Conservation (phyloP, 2,888 invertebrate species). For the Copidosoma aretas region DNA sequence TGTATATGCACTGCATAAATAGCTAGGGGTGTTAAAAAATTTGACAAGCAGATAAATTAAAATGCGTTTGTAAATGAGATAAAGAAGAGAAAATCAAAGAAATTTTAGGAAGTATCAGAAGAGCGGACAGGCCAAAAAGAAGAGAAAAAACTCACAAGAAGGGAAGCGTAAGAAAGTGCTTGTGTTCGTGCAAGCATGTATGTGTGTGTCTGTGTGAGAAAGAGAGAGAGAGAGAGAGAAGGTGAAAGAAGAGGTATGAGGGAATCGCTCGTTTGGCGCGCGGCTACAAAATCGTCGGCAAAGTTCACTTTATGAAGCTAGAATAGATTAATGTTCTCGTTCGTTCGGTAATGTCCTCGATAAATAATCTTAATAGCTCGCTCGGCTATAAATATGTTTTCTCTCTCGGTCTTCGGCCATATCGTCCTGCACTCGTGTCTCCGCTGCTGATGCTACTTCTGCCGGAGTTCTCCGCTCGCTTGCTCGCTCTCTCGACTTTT, state of each 20-base stretch:
- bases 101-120: conserved; percentile 17
- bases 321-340: conserved; percentile 62
- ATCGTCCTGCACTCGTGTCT: conserved; percentile 24
- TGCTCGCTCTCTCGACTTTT: conserved; percentile 17
- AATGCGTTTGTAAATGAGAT: neutral
- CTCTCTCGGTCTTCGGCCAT: conserved; percentile 44
- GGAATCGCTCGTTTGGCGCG: conserved; percentile 58
- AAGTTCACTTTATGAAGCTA: conserved; percentile 62
- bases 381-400: conserved; percentile 60
- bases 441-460: conserved; percentile 16
- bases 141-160: too few relatives aligned
- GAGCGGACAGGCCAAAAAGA: neutral
- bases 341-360: conserved; percentile 62
- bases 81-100: neutral
- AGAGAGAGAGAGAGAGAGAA: neutral
- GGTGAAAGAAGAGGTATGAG: conserved; percentile 19
- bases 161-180: neutral
- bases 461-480: conserved; percentile 15
- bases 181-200: too few relatives aligned
- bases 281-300: conserved; percentile 61
- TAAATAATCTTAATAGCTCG: conserved; percentile 62
- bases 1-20: neutral
- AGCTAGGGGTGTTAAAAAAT: neutral
- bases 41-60: conserved; percentile 20
- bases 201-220: neutral